phyloP scores from a whole-genome alignment of 2,797 vertebrate genomes.

The Scolopax bukidnonensis region DNA sequence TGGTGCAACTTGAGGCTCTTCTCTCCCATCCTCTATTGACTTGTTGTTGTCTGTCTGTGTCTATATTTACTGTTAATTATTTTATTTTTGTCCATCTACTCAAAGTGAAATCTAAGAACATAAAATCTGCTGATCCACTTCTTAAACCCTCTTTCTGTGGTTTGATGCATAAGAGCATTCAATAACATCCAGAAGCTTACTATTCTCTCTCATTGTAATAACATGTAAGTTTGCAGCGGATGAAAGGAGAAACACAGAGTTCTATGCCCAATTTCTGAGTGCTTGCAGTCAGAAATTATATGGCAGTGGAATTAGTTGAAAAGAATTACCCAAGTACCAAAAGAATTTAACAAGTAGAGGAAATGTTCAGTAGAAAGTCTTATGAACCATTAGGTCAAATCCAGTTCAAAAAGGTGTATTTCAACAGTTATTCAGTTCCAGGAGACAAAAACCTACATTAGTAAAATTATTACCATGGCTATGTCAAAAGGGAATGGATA shows the following conservation, averaged over 20 bases:
- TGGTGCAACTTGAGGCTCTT: accelerated
- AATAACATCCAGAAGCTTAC: background rate
- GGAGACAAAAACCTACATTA: background rate
- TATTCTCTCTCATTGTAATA: background rate
- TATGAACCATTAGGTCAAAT: background rate
- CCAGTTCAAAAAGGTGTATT: background rate
- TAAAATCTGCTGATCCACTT: background rate
- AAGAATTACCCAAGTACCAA: background rate
- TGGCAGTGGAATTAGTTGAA: background rate
- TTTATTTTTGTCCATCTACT: background rate
- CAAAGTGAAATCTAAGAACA: background rate
- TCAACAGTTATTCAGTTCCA: background rate
- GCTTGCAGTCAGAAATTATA: background rate
- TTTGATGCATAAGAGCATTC: background rate
- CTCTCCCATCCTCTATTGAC: background rate
- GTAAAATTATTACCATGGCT: background rate
- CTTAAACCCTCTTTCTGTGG: background rate
- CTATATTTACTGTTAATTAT: background rate
- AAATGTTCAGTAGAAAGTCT: background rate
- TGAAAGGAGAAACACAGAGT: background rate
- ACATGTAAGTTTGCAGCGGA: background rate
- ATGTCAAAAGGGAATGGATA: background rate
- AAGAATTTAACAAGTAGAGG: background rate
- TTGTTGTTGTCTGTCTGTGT: background rate
- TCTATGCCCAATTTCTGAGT: background rate